phyloP scores from a whole-genome alignment of 2,113 vertebrate genomes.

The Isurus oxyrinchus region DNA sequence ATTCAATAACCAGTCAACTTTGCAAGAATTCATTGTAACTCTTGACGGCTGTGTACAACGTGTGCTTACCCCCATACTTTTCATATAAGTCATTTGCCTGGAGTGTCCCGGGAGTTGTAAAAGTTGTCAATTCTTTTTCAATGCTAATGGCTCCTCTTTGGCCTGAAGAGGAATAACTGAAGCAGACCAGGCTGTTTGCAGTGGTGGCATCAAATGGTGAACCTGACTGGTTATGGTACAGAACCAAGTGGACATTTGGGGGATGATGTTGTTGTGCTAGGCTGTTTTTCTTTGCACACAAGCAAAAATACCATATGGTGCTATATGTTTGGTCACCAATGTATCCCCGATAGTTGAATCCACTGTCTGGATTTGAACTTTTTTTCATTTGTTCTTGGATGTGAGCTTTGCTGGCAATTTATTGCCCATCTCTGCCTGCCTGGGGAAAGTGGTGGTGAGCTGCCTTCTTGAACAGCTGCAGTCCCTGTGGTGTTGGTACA shows the following conservation, averaged over 20 bases:
- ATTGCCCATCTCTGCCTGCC: too few relatives aligned
- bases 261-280: not conserved
- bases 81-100: not conserved
- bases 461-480: too few relatives aligned
- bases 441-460: too few relatives aligned
- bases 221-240: not conserved
- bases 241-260: not conserved
- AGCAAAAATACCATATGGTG: not conserved
- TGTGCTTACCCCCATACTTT: too few relatives aligned
- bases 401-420: not conserved
- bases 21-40: slow-evolving; percentile 14
- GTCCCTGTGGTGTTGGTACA: too few relatives aligned
- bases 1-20: slow-evolving; percentile 1
- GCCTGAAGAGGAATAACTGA: not conserved
- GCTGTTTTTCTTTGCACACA: not conserved
- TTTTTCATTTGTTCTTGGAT: not conserved
- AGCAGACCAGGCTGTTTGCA: not conserved
- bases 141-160: not conserved
- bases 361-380: not conserved
- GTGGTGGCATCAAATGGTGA: not conserved
- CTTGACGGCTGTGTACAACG: not conserved
- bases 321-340: not conserved
- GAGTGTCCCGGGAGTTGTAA: not conserved
- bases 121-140: not conserved
- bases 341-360: not conserved